Evolutionary conservation across 2,797 vertebrate species (phyloP).

Genomic region (Pristis pectinata): DNA sequence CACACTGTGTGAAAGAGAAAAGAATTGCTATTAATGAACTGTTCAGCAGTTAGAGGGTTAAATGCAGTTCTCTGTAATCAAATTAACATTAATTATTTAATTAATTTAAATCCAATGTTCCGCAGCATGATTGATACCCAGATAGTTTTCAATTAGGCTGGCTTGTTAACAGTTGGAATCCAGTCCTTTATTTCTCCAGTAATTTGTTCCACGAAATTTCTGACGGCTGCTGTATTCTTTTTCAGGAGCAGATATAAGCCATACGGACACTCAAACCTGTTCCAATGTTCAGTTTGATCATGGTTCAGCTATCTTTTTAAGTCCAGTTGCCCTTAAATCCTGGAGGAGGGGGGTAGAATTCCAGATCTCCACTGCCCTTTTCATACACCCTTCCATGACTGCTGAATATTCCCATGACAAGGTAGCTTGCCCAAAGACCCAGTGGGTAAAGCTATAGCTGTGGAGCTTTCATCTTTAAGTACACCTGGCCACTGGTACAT

Average conservation of each 20-base stretch:
- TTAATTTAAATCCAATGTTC: slow-evolving; percentile 12
- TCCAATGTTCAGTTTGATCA: too few relatives aligned
- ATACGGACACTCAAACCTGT: too few relatives aligned
- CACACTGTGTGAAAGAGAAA: not conserved
- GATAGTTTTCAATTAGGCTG: slow-evolving; percentile 9
- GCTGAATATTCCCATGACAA: not conserved
- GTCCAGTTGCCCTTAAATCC: too few relatives aligned
- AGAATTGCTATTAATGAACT: not conserved
- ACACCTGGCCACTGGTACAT: not conserved
- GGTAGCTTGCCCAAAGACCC: not conserved
- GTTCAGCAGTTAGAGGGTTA: not conserved
- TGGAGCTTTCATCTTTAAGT: not conserved
- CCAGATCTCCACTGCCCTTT: too few relatives aligned
- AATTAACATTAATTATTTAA: slow-evolving; percentile 27
- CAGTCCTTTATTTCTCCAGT: not conserved
- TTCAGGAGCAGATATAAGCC: not conserved
- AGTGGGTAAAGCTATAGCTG: not conserved
- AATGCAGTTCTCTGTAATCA: not conserved
- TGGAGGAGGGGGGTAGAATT: too few relatives aligned
- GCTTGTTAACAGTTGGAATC: slow-evolving; percentile 12
- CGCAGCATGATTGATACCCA: not conserved
- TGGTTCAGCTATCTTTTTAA: too few relatives aligned
- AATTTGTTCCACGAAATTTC: not conserved
- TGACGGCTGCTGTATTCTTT: not conserved
- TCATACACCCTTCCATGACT: not conserved